phyloP scores from a whole-genome alignment of 2,888 invertebrate genomes.

The Pseudococcus jackbeardsleyi region DNA sequence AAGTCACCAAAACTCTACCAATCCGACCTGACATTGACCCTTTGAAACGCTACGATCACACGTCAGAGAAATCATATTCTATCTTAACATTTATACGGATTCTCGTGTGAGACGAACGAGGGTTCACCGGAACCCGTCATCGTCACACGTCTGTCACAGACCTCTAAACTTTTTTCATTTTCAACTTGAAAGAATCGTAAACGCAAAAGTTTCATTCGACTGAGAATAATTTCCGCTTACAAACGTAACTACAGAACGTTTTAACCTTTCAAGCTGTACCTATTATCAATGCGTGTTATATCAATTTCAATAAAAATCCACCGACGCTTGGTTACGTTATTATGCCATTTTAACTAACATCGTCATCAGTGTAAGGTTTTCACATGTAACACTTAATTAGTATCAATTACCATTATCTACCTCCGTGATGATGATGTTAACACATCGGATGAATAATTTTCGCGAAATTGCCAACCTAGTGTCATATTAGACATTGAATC shows the following conservation, averaged over 20 bases:
- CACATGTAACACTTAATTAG: constrained; percentile 38
- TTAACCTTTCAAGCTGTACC: not conserved
- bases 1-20: too few relatives aligned
- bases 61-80: too few relatives aligned
- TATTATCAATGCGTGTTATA: constrained; percentile 30
- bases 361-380: not conserved
- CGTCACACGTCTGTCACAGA: not conserved
- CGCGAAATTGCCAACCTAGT: constrained; percentile 13
- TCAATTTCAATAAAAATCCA: constrained; percentile 43
- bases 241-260: not conserved
- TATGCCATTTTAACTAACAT: constrained; percentile 5
- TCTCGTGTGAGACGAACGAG: not conserved
- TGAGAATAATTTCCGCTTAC: not conserved
- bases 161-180: not conserved
- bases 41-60: too few relatives aligned
- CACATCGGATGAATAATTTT: not conserved
- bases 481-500: not conserved
- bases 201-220: not conserved
- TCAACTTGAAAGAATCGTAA: not conserved
- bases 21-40: too few relatives aligned
- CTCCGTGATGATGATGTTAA: not conserved
- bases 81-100: not conserved
- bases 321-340: not conserved
- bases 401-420: constrained; percentile 35
- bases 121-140: not conserved